These are phyloP conservation scores for Oxyteleia sp. DNA, from an alignment of 2,888 invertebrate genomes.

Conservation along the genomic window DNA sequence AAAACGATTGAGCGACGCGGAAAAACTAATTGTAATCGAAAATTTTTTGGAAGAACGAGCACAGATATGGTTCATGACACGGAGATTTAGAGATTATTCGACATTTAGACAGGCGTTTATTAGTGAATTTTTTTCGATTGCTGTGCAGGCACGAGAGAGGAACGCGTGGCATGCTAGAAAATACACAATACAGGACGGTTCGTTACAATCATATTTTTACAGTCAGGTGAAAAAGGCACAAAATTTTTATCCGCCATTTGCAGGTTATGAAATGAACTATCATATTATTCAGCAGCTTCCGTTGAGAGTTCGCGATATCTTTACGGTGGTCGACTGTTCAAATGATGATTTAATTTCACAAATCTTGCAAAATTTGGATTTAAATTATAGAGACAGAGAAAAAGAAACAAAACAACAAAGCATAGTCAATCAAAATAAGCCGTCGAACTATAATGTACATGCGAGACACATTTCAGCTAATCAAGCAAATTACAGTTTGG, in stretches of 20 bases:
- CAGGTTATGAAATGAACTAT: conserved; percentile 12
- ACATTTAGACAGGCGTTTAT: conserved; percentile 19
- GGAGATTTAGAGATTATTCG: conserved; percentile 1
- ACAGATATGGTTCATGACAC: conserved; percentile 13
- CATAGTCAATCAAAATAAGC: background rate
- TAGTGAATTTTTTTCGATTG: conserved; percentile 34
- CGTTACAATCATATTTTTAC: conserved; percentile 13
- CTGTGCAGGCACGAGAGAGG: conserved; percentile 28
- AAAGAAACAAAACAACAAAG: background rate
- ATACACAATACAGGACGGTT: background rate
- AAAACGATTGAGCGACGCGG: background rate
- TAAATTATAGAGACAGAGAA: no score
- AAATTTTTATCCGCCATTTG: conserved; percentile 25
- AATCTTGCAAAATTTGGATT: no score
- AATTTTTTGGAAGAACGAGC: conserved; percentile 38
- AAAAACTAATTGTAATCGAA: conserved; percentile 28
- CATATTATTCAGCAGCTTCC: conserved; percentile 15
- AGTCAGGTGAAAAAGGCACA: conserved; percentile 3
- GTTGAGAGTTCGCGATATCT: background rate
- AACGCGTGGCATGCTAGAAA: conserved; percentile 25
- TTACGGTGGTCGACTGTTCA: background rate
- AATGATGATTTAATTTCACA: background rate
- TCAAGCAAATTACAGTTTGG: no score
- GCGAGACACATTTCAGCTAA: no score
- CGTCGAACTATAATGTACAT: no score